These are phyloP conservation scores for Diabrotica balteata DNA, from an alignment of 2,888 invertebrate species.

Conservation along the genomic window DNA sequence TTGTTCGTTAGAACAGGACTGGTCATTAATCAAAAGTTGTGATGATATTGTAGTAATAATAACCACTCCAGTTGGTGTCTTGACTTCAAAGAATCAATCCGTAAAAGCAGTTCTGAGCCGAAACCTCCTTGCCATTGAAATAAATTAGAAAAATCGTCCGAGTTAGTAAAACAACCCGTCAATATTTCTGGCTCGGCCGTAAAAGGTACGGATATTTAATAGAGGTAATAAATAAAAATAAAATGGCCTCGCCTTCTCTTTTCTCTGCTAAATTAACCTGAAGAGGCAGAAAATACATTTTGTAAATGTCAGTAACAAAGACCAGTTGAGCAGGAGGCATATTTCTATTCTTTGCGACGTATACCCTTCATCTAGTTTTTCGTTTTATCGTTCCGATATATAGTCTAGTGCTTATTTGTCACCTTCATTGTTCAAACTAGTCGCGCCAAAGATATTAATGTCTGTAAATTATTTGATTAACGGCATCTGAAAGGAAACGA, in stretches of 20 bases:
- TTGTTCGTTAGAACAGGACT: no score
- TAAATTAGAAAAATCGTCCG: conserved; percentile 23
- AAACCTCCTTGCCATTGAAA: conserved; percentile 18
- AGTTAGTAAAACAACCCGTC: conserved; percentile 24
- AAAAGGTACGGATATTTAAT: conserved; percentile 33
- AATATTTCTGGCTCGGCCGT: conserved; percentile 32
- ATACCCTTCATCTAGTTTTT: conserved; percentile 23
- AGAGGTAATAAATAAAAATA: conserved; percentile 40
- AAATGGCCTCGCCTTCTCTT: conserved; percentile 40
- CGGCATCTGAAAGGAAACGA: conserved; percentile 20
- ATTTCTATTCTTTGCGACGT: conserved; percentile 34
- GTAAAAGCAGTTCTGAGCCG: background rate
- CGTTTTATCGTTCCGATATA: conserved; percentile 24
- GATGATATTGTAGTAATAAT: no score
- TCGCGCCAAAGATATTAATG: conserved; percentile 30
- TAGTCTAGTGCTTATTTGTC: conserved; percentile 36
- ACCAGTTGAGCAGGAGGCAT: conserved; percentile 37
- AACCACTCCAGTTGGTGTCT: no score
- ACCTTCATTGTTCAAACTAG: conserved; percentile 32
- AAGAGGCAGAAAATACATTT: conserved; percentile 44
- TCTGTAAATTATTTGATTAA: conserved; percentile 30
- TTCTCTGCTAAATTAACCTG: conserved; percentile 42
- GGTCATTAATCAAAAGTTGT: no score
- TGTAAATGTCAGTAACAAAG: conserved; percentile 44
- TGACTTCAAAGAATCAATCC: no score